Evolutionary conservation across 2,888 invertebrate genomes (phyloP).

Genomic region (Platycnemis pennipes): DNA sequence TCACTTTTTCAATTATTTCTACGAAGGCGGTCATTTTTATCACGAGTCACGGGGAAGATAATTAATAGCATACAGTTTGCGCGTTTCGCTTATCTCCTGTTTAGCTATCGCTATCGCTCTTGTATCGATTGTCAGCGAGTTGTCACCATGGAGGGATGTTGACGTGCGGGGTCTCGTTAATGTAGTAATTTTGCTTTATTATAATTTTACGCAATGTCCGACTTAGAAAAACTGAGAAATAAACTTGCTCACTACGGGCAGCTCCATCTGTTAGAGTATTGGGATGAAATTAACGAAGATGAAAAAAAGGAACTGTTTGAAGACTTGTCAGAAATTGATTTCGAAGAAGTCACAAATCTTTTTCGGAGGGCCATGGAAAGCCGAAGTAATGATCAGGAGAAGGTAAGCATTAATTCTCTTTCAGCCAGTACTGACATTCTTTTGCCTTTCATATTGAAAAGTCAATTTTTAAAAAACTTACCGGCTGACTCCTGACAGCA

Average conservation of each 20-base stretch:
- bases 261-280: conserved; percentile 90
- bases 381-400: conserved; percentile 83
- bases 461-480: background rate
- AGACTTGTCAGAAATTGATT: conserved; percentile 86
- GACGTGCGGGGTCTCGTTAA: conserved; percentile 48
- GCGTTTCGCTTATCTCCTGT: background rate
- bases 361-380: conserved; percentile 85
- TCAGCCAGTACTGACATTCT: background rate
- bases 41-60: background rate
- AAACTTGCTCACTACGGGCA: conserved; percentile 85
- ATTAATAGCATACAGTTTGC: background rate
- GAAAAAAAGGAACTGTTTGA: conserved; percentile 83
- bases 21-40: too few species aligned
- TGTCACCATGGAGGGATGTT: conserved; percentile 66
- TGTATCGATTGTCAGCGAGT: conserved; percentile 67
- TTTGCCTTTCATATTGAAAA: background rate
- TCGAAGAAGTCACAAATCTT: conserved; percentile 86
- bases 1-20: too few species aligned
- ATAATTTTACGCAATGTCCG: conserved; percentile 72
- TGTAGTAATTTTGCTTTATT: conserved; percentile 57
- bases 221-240: conserved; percentile 80
- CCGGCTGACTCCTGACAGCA: background rate
- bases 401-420: conserved; percentile 78
- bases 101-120: background rate
- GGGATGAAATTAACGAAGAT: conserved; percentile 85